phyloP scores from a whole-genome alignment of 2,113 vertebrate species.

The Bolborhynchus lineola region DNA sequence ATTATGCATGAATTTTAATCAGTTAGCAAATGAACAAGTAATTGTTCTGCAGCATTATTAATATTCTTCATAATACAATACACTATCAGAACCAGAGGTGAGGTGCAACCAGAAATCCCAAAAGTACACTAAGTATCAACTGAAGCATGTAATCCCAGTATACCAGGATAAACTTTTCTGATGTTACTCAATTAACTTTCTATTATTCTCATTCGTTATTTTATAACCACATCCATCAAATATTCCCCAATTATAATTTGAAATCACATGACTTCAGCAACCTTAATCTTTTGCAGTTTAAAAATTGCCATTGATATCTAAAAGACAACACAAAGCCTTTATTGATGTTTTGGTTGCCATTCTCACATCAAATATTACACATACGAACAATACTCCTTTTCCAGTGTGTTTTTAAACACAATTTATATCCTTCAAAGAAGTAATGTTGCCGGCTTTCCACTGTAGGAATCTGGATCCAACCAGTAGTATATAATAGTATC shows the following conservation, averaged over 20 bases:
- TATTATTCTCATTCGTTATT: constrained; percentile 71
- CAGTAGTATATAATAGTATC: neutral
- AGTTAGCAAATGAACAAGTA: constrained; percentile 80
- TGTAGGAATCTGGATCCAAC: neutral
- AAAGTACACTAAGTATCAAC: constrained; percentile 60
- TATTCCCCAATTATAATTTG: constrained; percentile 58
- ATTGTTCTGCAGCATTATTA: constrained; percentile 80
- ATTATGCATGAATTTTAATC: constrained; percentile 85
- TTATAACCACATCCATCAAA: constrained; percentile 46
- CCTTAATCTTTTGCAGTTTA: neutral
- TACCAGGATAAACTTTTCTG: constrained; percentile 70
- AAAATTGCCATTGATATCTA: neutral
- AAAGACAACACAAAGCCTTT: neutral
- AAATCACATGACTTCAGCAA: constrained; percentile 47
- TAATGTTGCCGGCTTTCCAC: neutral
- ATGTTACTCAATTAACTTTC: constrained; percentile 75
- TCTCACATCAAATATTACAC: neutral
- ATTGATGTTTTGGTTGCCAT: neutral
- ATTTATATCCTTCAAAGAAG: neutral
- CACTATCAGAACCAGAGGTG: constrained; percentile 70
- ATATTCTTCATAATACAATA: constrained; percentile 78
- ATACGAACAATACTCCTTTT: neutral
- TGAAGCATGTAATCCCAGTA: constrained; percentile 71
- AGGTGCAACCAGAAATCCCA: constrained; percentile 69
- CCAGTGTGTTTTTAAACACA: neutral